Percentiles rank a stretch among this genome's conserved stretches.
Conservation (phyloP, 1,140 invertebrate species). For the Spodoptera frugiperda region DNA sequence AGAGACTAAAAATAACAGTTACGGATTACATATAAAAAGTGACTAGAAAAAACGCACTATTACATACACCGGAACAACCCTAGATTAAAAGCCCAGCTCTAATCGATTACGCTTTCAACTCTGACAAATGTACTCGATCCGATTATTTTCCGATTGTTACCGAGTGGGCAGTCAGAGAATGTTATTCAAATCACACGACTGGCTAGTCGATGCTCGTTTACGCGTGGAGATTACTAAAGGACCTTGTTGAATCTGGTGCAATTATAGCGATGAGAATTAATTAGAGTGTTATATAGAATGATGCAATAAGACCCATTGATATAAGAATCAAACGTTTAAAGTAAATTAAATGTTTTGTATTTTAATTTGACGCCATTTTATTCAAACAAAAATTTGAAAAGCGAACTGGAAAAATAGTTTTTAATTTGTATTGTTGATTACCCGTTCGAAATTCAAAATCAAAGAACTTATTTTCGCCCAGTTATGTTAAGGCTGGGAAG, state of each 20-base stretch:
- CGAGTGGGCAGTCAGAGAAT: slow-evolving; percentile 11
- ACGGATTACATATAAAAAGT: background rate
- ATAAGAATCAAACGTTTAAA: too few relatives aligned
- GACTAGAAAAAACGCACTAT: background rate
- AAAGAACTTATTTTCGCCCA: background rate
- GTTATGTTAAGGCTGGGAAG: background rate
- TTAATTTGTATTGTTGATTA: too few relatives aligned
- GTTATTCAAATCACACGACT: slow-evolving; percentile 16
- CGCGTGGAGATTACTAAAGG: slow-evolving; percentile 30
- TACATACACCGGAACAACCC: background rate
- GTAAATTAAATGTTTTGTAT: too few relatives aligned
- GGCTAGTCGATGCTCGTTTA: background rate
- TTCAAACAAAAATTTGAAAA: too few relatives aligned
- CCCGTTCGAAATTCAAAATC: too few relatives aligned
- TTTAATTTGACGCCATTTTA: too few relatives aligned
- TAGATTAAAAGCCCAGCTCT: background rate
- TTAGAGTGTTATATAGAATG: slow-evolving; percentile 25
- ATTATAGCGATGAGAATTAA: slow-evolving; percentile 37
- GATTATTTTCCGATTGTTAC: slow-evolving; percentile 14
- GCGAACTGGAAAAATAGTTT: too few relatives aligned
- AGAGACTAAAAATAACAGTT: too few relatives aligned
- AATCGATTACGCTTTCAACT: background rate
- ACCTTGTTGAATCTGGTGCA: slow-evolving; percentile 38
- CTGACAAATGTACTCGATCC: background rate
- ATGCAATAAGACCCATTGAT: background rate